Evolutionary conservation across 1,140 invertebrate species (phyloP).

Genomic region (Chionoecetes opilio): DNA sequence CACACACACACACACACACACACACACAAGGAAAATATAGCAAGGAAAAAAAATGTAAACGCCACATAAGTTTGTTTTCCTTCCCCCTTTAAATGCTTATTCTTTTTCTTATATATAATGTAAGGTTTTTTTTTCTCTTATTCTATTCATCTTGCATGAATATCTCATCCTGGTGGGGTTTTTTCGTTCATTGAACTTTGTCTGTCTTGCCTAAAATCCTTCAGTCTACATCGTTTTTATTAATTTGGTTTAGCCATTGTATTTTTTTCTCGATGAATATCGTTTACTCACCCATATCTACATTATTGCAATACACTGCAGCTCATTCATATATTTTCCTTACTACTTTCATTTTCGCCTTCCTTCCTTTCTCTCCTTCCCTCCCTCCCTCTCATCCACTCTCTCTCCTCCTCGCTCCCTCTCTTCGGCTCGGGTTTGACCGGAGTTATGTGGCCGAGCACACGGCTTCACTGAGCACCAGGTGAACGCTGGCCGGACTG

Average conservation of each 20-base stretch:
- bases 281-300: too few species aligned
- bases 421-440: not conserved
- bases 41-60: not conserved
- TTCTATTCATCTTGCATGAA: too few species aligned
- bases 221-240: not conserved
- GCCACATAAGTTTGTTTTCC: not conserved
- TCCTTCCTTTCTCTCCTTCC: not conserved
- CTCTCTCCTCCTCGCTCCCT: not conserved
- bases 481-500: constrained; percentile 1
- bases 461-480: not conserved
- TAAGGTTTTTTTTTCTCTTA: too few species aligned
- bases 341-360: not conserved
- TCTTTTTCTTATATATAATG: not conserved
- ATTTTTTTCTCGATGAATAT: too few species aligned
- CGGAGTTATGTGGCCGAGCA: not conserved
- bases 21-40: not conserved
- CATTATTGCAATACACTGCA: too few species aligned
- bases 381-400: not conserved
- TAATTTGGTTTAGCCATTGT: too few species aligned
- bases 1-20: not conserved
- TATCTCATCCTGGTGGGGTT: too few species aligned
- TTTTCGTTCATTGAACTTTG: not conserved
- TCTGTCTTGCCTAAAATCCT: not conserved
- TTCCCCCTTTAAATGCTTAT: not conserved
- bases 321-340: not conserved